Evolutionary conservation across 2,888 invertebrate genomes (phyloP).

Genomic region (Leucophenga montana): DNA sequence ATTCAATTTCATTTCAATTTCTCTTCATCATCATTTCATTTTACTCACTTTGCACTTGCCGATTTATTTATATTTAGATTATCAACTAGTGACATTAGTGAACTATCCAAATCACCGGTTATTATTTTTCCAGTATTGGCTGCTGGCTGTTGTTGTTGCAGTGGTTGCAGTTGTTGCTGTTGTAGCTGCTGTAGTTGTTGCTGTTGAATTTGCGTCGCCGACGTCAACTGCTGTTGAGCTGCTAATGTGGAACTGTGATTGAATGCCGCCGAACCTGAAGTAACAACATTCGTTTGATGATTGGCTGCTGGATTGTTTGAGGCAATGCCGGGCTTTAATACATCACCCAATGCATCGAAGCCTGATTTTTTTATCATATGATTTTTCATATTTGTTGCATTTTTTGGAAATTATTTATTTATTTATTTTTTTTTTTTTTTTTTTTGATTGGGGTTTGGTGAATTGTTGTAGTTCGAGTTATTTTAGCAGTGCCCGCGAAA

Average conservation of each 20-base stretch:
- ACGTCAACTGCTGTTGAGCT: slow-evolving; percentile 14
- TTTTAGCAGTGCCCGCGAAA: slow-evolving; percentile 28
- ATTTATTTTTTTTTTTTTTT: too few relatives aligned
- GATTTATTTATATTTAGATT: slow-evolving; percentile 91
- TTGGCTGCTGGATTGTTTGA: slow-evolving; percentile 57
- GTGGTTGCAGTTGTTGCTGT: slow-evolving; percentile 60
- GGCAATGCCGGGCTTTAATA: slow-evolving; percentile 77
- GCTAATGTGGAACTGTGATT: slow-evolving; percentile 41
- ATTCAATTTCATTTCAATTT: too few relatives aligned
- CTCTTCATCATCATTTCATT: slow-evolving; percentile 23
- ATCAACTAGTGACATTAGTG: slow-evolving; percentile 93
- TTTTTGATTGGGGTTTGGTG: slow-evolving; percentile 28
- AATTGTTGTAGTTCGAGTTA: slow-evolving; percentile 36
- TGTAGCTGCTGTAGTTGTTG: slow-evolving; percentile 57
- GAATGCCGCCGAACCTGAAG: slow-evolving; percentile 68
- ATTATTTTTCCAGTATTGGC: slow-evolving; percentile 82
- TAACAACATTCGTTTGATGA: slow-evolving; percentile 71
- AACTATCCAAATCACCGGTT: slow-evolving; percentile 94
- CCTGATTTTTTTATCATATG: slow-evolving; percentile 71
- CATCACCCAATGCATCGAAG: slow-evolving; percentile 84
- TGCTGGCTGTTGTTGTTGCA: slow-evolving; percentile 72
- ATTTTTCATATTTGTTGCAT: slow-evolving; percentile 52
- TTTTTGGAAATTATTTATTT: too few relatives aligned
- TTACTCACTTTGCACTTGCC: slow-evolving; percentile 79
- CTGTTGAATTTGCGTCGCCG: slow-evolving; percentile 46